Base-by-base conservation (phyloP, 2,797 vertebrate species). In the Smutsia gigantea region DNA sequence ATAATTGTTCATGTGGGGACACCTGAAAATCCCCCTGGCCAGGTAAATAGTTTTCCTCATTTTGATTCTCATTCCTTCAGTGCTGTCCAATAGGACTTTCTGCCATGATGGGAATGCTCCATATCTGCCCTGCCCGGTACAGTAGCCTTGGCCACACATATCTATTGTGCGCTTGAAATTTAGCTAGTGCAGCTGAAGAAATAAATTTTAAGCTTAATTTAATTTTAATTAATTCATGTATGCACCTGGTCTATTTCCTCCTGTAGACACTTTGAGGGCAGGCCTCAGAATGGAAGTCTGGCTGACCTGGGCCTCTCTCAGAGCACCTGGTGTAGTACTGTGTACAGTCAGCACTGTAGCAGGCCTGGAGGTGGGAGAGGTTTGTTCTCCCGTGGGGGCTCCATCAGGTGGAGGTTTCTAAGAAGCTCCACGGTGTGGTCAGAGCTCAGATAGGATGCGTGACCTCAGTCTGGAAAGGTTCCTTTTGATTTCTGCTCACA, bases 401-500 rank as follows among this genome's bases (percentile, higher is more conserved):
- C 25, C 19, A 19, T 74, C 61, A 29, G 2, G 0, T 31, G 57
- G 11, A 91, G 53, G 53, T 85, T 27, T 92, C 17, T 17, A 31
- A 90, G 46, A 57, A 25, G 39, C 59, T 66, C 59, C 6, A 31
- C 29, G 64, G 3, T 59, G 8, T n/a, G 31, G 34, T 23, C 34
- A 66, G 77, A 51, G 42, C 34, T 87, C 63, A 37, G 71, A 71
- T 74, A 57, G 85, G 63, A 77, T 42, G 21, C 9, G 31, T 74
- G 63, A 84, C 74, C 81, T 94, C 66, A 5, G 13, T 63, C 69
- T 94, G 87, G 25, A 88, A 94, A 95, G 68, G 42, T 93, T 74
- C 53, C 82, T 64, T 92, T 95, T 96, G 93, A 95, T 85, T 96
- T 92, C 81, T 88, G 51, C 79, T 94, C 92, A 87, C 85, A 82